Evolutionary conservation across 2,113 vertebrate species (phyloP), one percentile per base, ranked within the genome.

Genomic region (Rana temporaria): DNA sequence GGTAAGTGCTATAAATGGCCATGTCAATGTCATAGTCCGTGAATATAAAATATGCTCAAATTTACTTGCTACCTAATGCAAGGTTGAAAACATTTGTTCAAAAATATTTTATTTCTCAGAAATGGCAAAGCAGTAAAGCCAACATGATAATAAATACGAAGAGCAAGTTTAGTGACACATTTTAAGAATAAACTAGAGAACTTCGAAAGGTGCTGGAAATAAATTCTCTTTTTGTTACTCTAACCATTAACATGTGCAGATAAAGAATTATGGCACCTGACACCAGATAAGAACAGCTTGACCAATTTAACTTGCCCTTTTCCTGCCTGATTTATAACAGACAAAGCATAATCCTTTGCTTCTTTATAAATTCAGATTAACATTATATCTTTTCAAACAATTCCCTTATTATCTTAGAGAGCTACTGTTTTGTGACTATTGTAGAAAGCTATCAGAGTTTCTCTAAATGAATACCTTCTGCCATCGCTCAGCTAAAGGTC

Each of bases 121-220:
- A 74, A 74, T 74, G 71, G 71, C 71, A 74, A 74, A 38, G 56
- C 55, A 59, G 56, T 74, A 74, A 74, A 60, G 7, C 34, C 30
- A 60, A n/a, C 17, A 17, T 59, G 59, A 38, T 32, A 73, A 8
- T 55, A 34, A 57, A 60, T 60, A 74, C 1, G 8, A 59, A 32
- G 26, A 38, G 20, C 55, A 57, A 38, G 71, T 32, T 60, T n/a
- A 16, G 70, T 57, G 56, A 73, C 59, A 74, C 56, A 74, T 59
- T 74, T 59, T 20, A 38, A 74, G 71, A 60, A 74, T 38, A 60
- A 60, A 59, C 55, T 74, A 20, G 32, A 74, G 71, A 34, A 18
- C 71, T 20, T 55, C 52, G 20, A 57, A 73, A 73, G 70, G 70
- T 59, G 42, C 18, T 74, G 32, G 26, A 24, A 59, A 74, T 74